phyloP scores from a whole-genome alignment of 2,888 invertebrate species.

The Spodoptera exigua region DNA sequence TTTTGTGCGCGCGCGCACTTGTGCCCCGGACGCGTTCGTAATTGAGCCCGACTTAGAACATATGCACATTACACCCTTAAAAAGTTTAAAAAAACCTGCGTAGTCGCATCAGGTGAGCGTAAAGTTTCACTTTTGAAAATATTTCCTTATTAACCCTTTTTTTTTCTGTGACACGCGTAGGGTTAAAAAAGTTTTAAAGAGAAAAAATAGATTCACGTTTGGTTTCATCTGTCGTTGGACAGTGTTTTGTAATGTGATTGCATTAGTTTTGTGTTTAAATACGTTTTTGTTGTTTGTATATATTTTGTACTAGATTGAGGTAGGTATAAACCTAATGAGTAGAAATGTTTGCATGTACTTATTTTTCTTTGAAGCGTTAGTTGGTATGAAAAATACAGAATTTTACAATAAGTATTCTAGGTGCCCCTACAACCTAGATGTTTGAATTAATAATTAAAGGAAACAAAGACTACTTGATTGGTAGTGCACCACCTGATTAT shows the following conservation, averaged over 20 bases:
- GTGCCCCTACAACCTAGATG: not conserved
- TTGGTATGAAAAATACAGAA: too few relatives aligned
- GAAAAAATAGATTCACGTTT: slow-evolving; percentile 40
- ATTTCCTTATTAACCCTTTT: slow-evolving; percentile 72
- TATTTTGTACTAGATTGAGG: not conserved
- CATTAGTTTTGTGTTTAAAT: not conserved
- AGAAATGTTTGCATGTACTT: too few relatives aligned
- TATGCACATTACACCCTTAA: slow-evolving; percentile 52
- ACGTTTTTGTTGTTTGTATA: not conserved
- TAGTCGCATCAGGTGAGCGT: slow-evolving; percentile 66
- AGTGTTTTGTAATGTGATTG: slow-evolving; percentile 16
- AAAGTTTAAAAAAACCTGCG: slow-evolving; percentile 50
- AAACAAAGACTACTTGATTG: too few relatives aligned
- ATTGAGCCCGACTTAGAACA: slow-evolving; percentile 66
- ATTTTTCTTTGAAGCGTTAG: too few relatives aligned
- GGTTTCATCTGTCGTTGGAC: slow-evolving; percentile 12
- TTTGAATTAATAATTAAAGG: not conserved
- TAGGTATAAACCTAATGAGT: too few relatives aligned
- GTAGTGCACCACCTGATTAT: too few relatives aligned
- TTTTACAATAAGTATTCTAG: too few relatives aligned
- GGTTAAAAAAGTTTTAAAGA: slow-evolving; percentile 62
- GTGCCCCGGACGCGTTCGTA: slow-evolving; percentile 73
- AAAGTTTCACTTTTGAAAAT: slow-evolving; percentile 76
- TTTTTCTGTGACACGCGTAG: slow-evolving; percentile 64
- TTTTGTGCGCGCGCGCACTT: slow-evolving; percentile 80